Evolutionary conservation across 2,113 vertebrate species (phyloP), one percentile per base, ranked within the genome.

Genomic region (Bubo blakistoni): DNA sequence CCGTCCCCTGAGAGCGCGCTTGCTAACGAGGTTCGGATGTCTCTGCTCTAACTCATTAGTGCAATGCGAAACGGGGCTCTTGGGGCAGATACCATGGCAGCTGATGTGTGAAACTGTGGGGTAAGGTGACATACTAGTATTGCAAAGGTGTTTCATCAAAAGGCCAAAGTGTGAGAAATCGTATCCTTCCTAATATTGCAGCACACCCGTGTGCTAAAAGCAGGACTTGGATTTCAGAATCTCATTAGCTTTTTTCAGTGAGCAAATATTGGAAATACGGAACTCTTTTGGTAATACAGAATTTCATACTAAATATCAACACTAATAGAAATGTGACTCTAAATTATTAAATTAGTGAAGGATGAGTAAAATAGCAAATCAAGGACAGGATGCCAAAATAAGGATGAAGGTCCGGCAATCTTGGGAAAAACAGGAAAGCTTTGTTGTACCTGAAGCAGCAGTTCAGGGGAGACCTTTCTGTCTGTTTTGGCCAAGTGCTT

Each of bases 71-170:
- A 91, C 77, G 17, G 88, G 95, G 95, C 97, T 96, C 96, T 78
- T 36, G 62, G 97, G 94, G 61, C 91, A 91, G 97, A 65, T 90
- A 93, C 97, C 87, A 44, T 88, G 96, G 96, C 98, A 97, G 96
- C 97, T 95, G 96, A 94, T 49, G 92, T 97, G 98, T 96, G 98
- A 97, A 96, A 88, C 88, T 79, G 63, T 81, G 94, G 97, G 89
- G 46, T 96, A 91, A 93, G 97, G 97, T 97, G 96, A 93, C 97
- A 90, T 20, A 1, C 78, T 65, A 49, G 66, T 86, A 32, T 94
- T 97, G 92, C 97, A 94, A 58, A 97, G 97, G 95, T 95, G 97
- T 97, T 98, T 95, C 97, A 98, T 97, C 95, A 96, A 94, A 96
- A 97, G 96, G 93, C 95, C 92, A 78, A 92, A 90, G 86, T 42